These are phyloP conservation scores for Philopotamus ludificatus DNA, from an alignment of 1,140 invertebrate genomes.

Conservation along the genomic window DNA sequence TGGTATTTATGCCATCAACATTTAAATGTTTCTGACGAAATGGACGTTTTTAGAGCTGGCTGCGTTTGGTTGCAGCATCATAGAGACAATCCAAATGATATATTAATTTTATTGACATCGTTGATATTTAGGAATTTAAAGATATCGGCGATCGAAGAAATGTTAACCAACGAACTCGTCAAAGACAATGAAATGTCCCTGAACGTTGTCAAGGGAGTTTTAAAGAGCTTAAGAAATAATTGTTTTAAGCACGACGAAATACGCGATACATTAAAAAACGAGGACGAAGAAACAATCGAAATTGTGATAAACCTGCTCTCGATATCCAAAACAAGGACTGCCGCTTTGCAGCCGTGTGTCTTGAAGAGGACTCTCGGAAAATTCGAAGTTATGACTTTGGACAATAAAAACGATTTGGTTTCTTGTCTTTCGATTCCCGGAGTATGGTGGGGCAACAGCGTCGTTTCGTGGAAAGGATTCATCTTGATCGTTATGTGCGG, in stretches of 20 bases:
- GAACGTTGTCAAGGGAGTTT: conserved; percentile 22
- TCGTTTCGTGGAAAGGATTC: conserved; percentile 34
- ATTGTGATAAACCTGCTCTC: conserved; percentile 24
- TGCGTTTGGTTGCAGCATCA: conserved; percentile 26
- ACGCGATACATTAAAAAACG: not conserved
- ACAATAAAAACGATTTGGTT: conserved; percentile 27
- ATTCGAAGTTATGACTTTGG: conserved; percentile 3
- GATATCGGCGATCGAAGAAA: conserved; percentile 10
- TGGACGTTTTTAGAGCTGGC: conserved; percentile 32
- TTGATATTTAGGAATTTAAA: conserved; percentile 31
- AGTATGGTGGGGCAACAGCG: conserved; percentile 33
- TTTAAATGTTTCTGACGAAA: conserved; percentile 31
- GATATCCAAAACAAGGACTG: conserved; percentile 19
- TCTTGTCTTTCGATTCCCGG: conserved; percentile 20
- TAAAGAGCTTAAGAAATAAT: conserved; percentile 7
- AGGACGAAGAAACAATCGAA: conserved; percentile 16
- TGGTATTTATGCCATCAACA: conserved; percentile 37
- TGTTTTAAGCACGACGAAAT: not conserved
- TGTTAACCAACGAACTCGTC: conserved; percentile 16
- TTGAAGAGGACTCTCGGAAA: conserved; percentile 10
- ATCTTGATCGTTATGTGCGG: conserved; percentile 31
- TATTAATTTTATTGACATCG: conserved; percentile 34
- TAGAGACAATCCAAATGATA: conserved; percentile 4
- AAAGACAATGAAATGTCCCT: conserved; percentile 13
- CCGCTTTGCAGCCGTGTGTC: conserved; percentile 24